Evolutionary conservation across 2,888 invertebrate species (phyloP).

Genomic region (Macaria notata): DNA sequence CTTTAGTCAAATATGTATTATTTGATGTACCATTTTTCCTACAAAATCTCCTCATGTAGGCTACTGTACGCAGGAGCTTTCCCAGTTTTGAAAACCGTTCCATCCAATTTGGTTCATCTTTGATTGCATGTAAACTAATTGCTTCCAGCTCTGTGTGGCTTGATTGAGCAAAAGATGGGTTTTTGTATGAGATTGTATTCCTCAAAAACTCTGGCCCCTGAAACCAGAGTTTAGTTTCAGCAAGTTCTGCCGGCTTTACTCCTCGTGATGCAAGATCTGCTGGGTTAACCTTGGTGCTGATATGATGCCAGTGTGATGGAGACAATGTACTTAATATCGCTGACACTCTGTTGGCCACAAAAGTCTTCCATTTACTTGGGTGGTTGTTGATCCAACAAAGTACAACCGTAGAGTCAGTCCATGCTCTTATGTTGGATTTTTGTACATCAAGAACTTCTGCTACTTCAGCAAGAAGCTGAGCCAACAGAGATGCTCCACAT

Average conservation of each 20-base stretch:
- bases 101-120: background rate
- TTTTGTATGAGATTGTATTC: background rate
- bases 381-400: conserved; percentile 25
- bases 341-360: conserved; percentile 25
- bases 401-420: conserved; percentile 24
- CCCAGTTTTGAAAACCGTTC: background rate
- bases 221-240: background rate
- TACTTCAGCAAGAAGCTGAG: background rate
- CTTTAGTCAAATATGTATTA: background rate
- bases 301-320: background rate
- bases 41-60: background rate
- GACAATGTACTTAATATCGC: background rate
- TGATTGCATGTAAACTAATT: background rate
- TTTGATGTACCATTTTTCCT: background rate
- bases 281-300: conserved; percentile 12
- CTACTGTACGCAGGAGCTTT: background rate
- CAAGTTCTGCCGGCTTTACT: background rate
- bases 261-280: conserved; percentile 6
- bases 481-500: conserved; percentile 15
- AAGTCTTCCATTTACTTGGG: conserved; percentile 29
- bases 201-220: background rate
- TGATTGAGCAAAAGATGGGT: too few relatives aligned
- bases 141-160: background rate
- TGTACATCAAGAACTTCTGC: conserved; percentile 2
- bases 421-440: background rate